Evolutionary conservation across 2,888 invertebrate species (phyloP), one percentile per base, ranked within the genome.

Genomic region (Hypselothyrea guttata): DNA sequence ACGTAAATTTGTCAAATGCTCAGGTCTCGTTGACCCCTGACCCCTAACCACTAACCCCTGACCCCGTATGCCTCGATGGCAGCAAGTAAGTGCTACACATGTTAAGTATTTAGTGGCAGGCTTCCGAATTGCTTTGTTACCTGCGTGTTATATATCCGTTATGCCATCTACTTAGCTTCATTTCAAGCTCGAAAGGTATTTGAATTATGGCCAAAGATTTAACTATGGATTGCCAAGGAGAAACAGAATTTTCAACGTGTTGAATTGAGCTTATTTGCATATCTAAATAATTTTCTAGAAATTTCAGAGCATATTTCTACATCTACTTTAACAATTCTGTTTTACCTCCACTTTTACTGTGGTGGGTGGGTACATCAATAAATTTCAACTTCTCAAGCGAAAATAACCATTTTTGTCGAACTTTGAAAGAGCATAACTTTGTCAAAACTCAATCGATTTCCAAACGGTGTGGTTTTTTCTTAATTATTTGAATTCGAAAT

Each of bases 1-100:
- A 56, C 41, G 64, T 47, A 44, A 61, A 53, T 79, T 46, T 60
- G 63, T 57, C 53, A 62, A 69, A 44, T 52, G 27, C 56, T 28
- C 12, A 31, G 35, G n/a, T 33, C 22, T 5, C 28, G 33, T 37
- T 12, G 28, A 2, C 30, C 42, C 42, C 16, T 12, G n/a, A n/a
- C n/a, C n/a, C n/a, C n/a, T n/a, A n/a, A n/a, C n/a, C n/a, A n/a
- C n/a, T n/a, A n/a, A n/a, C n/a, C n/a, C n/a, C 22, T 22, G 5
- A 22, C 12, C 16, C 4, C 15, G 15, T 33, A 12, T n/a, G n/a
- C n/a, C n/a, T n/a, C n/a, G n/a, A n/a, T 13, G 22, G 12, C 2
- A 40, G 12, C 8, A 44, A 31, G 22, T 41, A 35, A 28, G 18
- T 47, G 18, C 30, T 38, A 13, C 46, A 37, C 33, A 45, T 52